Percentiles rank a stretch among this genome's conserved stretches.
Conservation (phyloP, 2,797 vertebrate genomes). For the Melopsittacus undulatus region DNA sequence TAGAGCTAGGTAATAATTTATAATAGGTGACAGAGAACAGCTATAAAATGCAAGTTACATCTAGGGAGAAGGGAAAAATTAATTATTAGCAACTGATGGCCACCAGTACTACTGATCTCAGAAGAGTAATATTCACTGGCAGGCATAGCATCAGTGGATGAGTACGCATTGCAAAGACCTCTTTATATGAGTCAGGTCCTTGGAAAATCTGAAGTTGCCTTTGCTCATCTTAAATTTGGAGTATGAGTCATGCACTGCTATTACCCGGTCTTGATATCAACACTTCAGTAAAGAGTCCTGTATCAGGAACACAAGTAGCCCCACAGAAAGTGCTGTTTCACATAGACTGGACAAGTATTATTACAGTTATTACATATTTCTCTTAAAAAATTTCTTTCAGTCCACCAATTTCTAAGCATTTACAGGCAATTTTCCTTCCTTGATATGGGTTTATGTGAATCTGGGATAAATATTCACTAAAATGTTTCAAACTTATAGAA, state of each 20-base stretch:
- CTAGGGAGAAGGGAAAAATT: not conserved
- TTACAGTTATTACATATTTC: not conserved
- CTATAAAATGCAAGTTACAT: slow-evolving; percentile 29
- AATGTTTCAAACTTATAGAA: not conserved
- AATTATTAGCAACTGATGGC: not conserved
- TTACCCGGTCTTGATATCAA: not conserved
- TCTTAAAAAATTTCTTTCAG: not conserved
- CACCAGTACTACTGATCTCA: not conserved
- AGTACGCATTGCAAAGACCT: not conserved
- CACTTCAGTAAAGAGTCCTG: not conserved
- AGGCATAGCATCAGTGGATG: not conserved
- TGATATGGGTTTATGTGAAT: not conserved
- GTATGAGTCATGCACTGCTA: not conserved
- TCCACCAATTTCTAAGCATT: not conserved
- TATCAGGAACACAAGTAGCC: not conserved
- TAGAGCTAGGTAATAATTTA: slow-evolving; percentile 38
- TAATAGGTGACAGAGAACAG: slow-evolving; percentile 49
- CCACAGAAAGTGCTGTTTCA: not conserved
- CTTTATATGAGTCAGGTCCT: not conserved
- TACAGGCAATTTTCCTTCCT: not conserved
- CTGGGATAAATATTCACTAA: not conserved
- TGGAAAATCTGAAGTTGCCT: not conserved
- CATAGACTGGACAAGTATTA: not conserved
- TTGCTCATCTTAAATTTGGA: not conserved
- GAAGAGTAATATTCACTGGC: not conserved